Evolutionary conservation across 2,888 invertebrate species (phyloP), one percentile per base, ranked within the genome.

Genomic region (Trissolcus brochymenae): DNA sequence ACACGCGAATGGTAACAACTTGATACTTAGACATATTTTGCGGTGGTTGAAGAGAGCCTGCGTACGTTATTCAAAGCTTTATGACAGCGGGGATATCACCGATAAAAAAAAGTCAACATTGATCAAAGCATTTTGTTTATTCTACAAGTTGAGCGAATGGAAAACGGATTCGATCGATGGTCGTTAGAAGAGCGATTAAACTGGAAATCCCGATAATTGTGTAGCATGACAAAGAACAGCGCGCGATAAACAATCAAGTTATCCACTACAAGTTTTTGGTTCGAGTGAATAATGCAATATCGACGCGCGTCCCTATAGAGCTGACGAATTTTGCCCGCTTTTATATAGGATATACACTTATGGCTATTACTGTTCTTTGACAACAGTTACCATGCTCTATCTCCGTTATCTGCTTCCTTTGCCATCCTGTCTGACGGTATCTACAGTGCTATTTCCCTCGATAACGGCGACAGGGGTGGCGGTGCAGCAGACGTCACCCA

Each of bases 371-470:
- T 73, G 79, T 75, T 79, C 82, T 81, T 81, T 79, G 82, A 82
- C 82, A 81, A 81, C 79, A 79, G 81, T 82, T 80, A 78, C 68
- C 81, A 80, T 82, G 82, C 79, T 81, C 80, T 82, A 82, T 82
- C 83, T 80, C 78, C 72, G 60, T 79, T 72, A 82, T 81, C 82
- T 79, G 65, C 78, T 73, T 78, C 78, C 78, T 70, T 66, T 75
- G 57, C 68, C 66, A 55, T 79, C 76, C 70, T 67, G 65, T 68
- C 71, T 61, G 62, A 77, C 79, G 46, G 66, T 80, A 79, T 80
- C 80, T 74, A 59, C 66, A 76, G 65, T 51, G 74, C 71, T 73
- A 71, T 73, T 70, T 67, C 73, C 61, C 76, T 66, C 76, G 66
- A 59, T 72, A 75, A 64, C 54, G 62, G 66, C 60, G 67, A 70